Conservation (phyloP, 2,888 invertebrate genomes). For the Melieria crassipennis region DNA sequence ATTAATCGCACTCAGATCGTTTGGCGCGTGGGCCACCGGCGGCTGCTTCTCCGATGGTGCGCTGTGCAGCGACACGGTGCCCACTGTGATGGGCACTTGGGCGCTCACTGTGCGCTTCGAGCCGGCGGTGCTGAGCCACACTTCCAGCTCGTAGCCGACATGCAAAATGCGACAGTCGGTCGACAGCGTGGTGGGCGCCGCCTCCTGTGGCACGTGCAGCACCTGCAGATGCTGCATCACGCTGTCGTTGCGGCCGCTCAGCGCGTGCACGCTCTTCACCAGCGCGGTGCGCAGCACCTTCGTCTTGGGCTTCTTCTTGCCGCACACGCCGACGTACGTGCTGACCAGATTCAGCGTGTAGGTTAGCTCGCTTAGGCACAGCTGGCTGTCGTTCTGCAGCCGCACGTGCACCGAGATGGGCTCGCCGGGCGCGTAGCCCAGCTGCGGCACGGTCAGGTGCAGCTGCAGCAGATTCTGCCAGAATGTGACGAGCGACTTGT, state of each 20-base stretch:
- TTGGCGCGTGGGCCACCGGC: constrained; percentile 18
- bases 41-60: not conserved
- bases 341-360: constrained; percentile 53
- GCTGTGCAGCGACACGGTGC: constrained; percentile 39
- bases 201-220: constrained; percentile 48
- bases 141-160: constrained; percentile 57
- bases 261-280: constrained; percentile 44
- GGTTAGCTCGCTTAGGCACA: constrained; percentile 47
- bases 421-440: constrained; percentile 52
- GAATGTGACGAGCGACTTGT: constrained; percentile 48
- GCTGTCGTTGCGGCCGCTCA: constrained; percentile 35
- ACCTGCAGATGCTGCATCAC: constrained; percentile 51
- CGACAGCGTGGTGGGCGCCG: constrained; percentile 47
- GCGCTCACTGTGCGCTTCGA: constrained; percentile 46
- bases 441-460: constrained; percentile 51
- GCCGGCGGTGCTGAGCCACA: constrained; percentile 44
- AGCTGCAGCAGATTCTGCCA: constrained; percentile 54
- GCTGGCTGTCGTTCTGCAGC: constrained; percentile 49
- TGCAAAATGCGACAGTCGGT: constrained; percentile 52
- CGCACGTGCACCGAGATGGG: constrained; percentile 53
- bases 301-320: constrained; percentile 42
- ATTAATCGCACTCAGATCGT: constrained; percentile 34
- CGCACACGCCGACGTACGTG: constrained; percentile 46
- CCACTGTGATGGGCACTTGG: constrained; percentile 51
- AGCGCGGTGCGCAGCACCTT: constrained; percentile 45